Evolutionary conservation across 1,140 invertebrate genomes (phyloP).

Genomic region (Anoplolepis gracilipes): DNA sequence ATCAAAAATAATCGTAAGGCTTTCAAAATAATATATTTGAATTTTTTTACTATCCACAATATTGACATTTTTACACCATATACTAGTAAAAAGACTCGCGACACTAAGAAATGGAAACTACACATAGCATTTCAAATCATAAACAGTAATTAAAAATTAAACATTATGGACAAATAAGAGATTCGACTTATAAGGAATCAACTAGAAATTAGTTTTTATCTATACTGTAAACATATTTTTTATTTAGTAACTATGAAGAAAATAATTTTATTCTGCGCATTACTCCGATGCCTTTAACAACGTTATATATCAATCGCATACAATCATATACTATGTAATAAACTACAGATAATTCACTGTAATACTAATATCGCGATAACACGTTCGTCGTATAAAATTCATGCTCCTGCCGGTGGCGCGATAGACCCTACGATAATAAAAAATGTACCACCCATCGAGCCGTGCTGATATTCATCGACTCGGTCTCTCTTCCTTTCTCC

Average conservation of each 20-base stretch:
- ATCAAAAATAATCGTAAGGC: not conserved
- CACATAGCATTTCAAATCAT: not conserved
- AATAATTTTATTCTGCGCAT: conserved; percentile 10
- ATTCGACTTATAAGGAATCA: not conserved
- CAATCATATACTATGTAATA: not conserved
- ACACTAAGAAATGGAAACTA: not conserved
- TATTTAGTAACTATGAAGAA: not conserved
- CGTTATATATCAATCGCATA: conserved; percentile 45
- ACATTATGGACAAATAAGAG: not conserved
- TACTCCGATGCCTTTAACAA: conserved; percentile 3
- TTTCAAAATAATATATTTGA: not conserved
- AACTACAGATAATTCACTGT: conserved; percentile 45
- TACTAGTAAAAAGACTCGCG: conserved; percentile 4
- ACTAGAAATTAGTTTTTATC: not conserved
- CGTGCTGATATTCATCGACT: conserved; percentile 29
- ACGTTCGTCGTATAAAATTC: conserved; percentile 27
- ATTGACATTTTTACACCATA: conserved; percentile 12
- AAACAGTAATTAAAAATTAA: not conserved
- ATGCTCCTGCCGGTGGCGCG: conserved; percentile 7
- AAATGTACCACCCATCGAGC: conserved; percentile 34
- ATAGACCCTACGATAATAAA: conserved; percentile 57
- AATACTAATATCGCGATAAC: conserved; percentile 45
- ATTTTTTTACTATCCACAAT: not conserved
- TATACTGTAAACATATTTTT: not conserved
- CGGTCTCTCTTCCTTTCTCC: not conserved